Evolutionary conservation across 2,888 invertebrate genomes (phyloP).

Genomic region (Hyposoter didymator): DNA sequence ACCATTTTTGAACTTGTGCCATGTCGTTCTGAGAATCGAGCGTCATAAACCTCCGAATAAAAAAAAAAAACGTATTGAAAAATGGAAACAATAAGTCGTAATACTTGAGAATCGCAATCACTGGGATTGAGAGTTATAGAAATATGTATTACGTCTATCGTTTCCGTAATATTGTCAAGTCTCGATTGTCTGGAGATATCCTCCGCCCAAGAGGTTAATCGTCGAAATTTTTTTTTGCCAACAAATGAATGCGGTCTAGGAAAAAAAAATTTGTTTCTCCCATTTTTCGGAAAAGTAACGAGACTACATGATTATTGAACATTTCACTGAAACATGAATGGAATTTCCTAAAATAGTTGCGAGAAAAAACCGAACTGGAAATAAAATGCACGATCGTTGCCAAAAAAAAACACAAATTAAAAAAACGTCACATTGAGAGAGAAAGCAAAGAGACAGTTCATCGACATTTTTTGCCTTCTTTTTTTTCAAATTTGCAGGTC

Average conservation of each 20-base stretch:
- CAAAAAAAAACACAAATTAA: not conserved
- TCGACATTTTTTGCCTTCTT: conserved; percentile 54
- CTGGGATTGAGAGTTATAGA: not conserved
- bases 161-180: not conserved
- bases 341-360: not conserved
- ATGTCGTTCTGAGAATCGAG: too few species aligned
- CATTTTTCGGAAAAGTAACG: too few species aligned
- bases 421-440: not conserved
- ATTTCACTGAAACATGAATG: not conserved
- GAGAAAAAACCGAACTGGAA: not conserved
- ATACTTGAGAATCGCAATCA: not conserved
- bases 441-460: conserved; percentile 34
- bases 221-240: not conserved
- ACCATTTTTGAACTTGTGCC: too few species aligned
- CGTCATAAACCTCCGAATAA: too few species aligned
- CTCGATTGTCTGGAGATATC: not conserved
- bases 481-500: conserved; percentile 3
- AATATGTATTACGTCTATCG: not conserved
- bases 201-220: not conserved
- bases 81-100: too few species aligned
- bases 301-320: not conserved
- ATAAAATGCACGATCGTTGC: not conserved
- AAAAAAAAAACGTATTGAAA: too few species aligned
- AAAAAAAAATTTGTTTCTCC: too few species aligned
- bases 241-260: not conserved